A percentile compares a stretch with the other conserved stretches of the same genome.
Evolutionary conservation across 2,888 invertebrate genomes (phyloP).

Genomic region (Drosophila emarginata): DNA sequence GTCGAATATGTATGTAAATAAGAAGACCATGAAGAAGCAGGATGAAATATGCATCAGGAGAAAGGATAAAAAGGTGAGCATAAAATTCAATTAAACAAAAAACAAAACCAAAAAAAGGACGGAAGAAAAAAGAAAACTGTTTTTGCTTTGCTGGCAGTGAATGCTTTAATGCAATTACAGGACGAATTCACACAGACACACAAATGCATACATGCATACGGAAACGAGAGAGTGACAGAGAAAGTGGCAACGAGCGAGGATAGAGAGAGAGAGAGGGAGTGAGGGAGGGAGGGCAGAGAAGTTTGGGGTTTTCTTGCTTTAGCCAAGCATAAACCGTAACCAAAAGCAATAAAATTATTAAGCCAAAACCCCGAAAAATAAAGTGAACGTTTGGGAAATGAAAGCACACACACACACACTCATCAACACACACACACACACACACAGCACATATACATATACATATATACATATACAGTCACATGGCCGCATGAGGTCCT

Average conservation of each 20-base stretch:
- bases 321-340: slow-evolving; percentile 39
- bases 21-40: slow-evolving; percentile 1
- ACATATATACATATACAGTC: background rate
- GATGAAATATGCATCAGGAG: background rate
- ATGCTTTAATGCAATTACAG: slow-evolving; percentile 15
- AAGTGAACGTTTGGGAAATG: slow-evolving; percentile 65
- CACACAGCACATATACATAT: background rate
- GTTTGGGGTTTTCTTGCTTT: background rate
- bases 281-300: background rate
- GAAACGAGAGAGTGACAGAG: background rate
- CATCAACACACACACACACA: background rate
- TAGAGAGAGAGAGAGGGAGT: background rate
- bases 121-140: background rate
- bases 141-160: slow-evolving; percentile 14
- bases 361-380: slow-evolving; percentile 47
- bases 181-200: slow-evolving; percentile 7
- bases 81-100: slow-evolving; percentile 2
- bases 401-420: slow-evolving; percentile 23
- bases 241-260: no score
- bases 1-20: slow-evolving; percentile 6
- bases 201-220: background rate
- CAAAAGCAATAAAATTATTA: slow-evolving; percentile 66
- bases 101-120: background rate
- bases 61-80: background rate
- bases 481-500: slow-evolving; percentile 5